Base-by-base conservation (phyloP, 37 sponge, comb jelly and placozoan species). In the Spongilla lacustris region DNA sequence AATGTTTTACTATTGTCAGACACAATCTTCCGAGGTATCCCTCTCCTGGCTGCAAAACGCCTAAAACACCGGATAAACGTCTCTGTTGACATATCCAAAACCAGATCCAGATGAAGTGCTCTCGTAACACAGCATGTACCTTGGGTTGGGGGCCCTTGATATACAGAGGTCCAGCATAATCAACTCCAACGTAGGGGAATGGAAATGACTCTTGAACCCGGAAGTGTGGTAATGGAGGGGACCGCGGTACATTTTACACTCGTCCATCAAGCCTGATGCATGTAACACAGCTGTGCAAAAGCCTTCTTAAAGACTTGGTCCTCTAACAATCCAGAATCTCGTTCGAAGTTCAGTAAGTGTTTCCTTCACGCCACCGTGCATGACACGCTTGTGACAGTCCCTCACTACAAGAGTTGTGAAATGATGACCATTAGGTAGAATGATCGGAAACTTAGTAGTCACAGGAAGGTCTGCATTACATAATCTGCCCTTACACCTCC, bases 21-120 rank as follows among this genome's bases (percentile, higher is more conserved):
- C 21, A 88, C 34, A 31, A 87, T 49, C 46, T 31, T 81, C 67
- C 28, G 14, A 17, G 89, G 83, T 14, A 89, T 33, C 2, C 89
- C 89, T 83, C 89, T 74, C 70, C 89, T 88, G 48, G 89, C 89
- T 36, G 89, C 25, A 58, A 89, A 89, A 29, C 74, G 50, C 80
- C 70, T 89, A 73, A 89, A 23, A 23, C 84, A 82, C 24, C 78
- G 38, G 46, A 88, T 36, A 33, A 88, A 88, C 58, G 76, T 31
- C n/a, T 84, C 68, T 23, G 84, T 36, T 28, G 84, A 75, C 58
- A 84, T 46, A 23, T 58, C 66, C 26, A 50, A 36, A 30, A 84
- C 84, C 24, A 84, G 28, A 38, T 84, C 76, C 24, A 84, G 68
- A 28, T 84, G 84, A 29, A 84, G 76, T 31, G 84, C 84, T 27